Evolutionary conservation across 2,797 vertebrate species (phyloP).

Genomic region (Periparus ater): DNA sequence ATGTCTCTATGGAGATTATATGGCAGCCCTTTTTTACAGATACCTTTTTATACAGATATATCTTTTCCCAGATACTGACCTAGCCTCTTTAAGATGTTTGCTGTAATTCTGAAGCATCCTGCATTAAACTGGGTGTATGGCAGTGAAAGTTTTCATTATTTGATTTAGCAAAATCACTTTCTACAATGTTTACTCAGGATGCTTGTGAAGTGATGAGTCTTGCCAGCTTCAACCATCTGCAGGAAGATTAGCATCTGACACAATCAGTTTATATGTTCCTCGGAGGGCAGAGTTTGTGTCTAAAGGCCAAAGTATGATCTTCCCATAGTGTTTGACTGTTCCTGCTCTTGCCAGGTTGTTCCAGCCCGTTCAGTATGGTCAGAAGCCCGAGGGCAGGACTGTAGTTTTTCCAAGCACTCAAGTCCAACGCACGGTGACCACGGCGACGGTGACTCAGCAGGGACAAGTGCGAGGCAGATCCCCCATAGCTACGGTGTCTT

Average conservation of each 20-base stretch:
- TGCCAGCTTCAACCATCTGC: background rate
- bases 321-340: background rate
- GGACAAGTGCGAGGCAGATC: conserved; percentile 80
- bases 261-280: background rate
- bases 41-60: background rate
- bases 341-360: conserved; percentile 79
- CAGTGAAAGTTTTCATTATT: background rate
- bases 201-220: background rate
- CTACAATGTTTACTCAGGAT: background rate
- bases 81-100: background rate
- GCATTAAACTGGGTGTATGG: background rate
- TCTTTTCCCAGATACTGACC: background rate
- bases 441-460: conserved; percentile 71
- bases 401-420: conserved; percentile 78
- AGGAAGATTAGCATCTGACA: background rate
- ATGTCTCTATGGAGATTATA: background rate
- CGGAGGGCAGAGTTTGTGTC: background rate
- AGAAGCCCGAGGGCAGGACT: conserved; percentile 90
- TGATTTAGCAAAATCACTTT: background rate
- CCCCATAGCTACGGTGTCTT: conserved; percentile 75
- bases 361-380: conserved; percentile 90
- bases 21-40: background rate
- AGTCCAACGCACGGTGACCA: conserved; percentile 70
- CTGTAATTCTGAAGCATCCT: background rate
- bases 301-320: background rate